Conservation (phyloP, 1,140 invertebrate genomes). For the Leucophenga varia region DNA sequence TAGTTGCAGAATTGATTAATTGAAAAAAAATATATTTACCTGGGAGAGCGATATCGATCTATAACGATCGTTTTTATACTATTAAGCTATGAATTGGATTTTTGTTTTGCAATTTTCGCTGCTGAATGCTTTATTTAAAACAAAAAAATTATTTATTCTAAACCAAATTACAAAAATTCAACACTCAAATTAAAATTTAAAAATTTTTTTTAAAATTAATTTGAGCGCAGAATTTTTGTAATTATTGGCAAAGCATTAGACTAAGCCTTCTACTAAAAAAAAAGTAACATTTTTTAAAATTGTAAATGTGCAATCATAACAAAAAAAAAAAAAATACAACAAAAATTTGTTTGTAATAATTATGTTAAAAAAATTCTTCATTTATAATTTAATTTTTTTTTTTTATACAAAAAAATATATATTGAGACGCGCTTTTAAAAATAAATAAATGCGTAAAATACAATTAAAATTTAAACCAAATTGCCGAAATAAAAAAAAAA, state of each 20-base stretch:
- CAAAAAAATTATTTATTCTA: conserved; percentile 4
- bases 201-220: too few relatives aligned
- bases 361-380: neutral
- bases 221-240: too few relatives aligned
- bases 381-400: too few relatives aligned
- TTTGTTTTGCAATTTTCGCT: conserved; percentile 58
- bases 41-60: too few relatives aligned
- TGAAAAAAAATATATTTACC: too few relatives aligned
- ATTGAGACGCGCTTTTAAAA: too few relatives aligned
- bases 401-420: too few relatives aligned
- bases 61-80: neutral
- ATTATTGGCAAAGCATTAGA: too few relatives aligned
- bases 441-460: too few relatives aligned
- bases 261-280: too few relatives aligned
- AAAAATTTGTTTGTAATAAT: conserved; percentile 11
- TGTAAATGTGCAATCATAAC: too few relatives aligned
- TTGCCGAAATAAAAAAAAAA: conserved; percentile 3
- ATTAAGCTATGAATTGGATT: conserved; percentile 44
- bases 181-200: conserved; percentile 7
- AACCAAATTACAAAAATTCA: conserved; percentile 7
- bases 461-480: conserved; percentile 1
- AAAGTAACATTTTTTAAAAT: too few relatives aligned
- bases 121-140: conserved; percentile 15
- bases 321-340: conserved; percentile 19
- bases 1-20: conserved; percentile 33